Base-by-base conservation (phyloP, 1,140 invertebrate genomes). In the Brachionus asplanchnoidis region DNA sequence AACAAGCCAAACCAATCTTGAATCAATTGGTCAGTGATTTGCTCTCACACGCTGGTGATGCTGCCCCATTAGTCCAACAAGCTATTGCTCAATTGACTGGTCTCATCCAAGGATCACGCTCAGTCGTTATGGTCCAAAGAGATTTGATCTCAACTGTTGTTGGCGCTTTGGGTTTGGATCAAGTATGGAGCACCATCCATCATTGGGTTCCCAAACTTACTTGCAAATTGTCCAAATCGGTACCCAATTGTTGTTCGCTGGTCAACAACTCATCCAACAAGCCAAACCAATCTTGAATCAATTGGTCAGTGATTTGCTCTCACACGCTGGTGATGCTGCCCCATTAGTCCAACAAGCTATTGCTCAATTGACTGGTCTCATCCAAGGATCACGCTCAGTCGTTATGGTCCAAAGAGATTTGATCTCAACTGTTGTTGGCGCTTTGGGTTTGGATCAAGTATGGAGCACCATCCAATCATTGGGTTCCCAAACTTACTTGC, bases 1-100 rank as follows among this genome's bases (percentile, higher is more conserved):
- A 12, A 44, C 75, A 78, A 53, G 75, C 46, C 36, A 44, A 53
- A 78, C 75, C 75, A 32, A 78, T 78, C 75, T 53, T 78, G 42
- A 78, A 11, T n/a, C 75, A 78, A 53, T 53, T 78, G 42, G 75
- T 78, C 70, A 26, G 20, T 12, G 75, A 78, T 53, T 53, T 78
- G 8, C 32, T 73, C 70, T 42, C 36, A 40, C 70, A 73, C 28
- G 70, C 42, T 46, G 70, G 70, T 73, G 70, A 73, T 46, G 70
- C 70, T 46, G 42, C n/a, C 23, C 36, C 70, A 40, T 42, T 73
- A 17, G 70, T 73, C 11, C 17, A n/a, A 40, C 70, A 73, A 46
- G 36, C 70, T 46, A 73, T 73, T 46, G 70, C 28, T 73, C 36
- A 40, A 40, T 42, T 73, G 36, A 73, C 70, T 12, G 70, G 36